Percentiles rank a stretch among this genome's conserved stretches.
These are phyloP conservation scores for Ecdyonurus torrentis DNA, from an alignment of 2,888 invertebrate species.

Conservation along the genomic window DNA sequence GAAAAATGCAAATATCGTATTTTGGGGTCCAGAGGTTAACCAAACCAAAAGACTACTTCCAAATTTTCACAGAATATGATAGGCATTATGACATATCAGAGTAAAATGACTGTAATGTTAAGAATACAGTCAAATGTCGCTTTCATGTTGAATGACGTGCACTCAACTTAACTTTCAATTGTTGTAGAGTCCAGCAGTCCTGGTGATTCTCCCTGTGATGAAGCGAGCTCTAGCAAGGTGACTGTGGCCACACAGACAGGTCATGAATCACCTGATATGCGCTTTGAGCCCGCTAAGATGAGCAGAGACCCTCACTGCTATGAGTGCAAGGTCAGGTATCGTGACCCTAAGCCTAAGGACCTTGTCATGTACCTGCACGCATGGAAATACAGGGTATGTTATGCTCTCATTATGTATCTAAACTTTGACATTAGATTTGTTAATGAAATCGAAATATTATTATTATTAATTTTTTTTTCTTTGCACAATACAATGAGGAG, in stretches of 20 bases:
- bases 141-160: too few species aligned
- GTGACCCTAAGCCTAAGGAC: constrained; percentile 81
- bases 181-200: neutral
- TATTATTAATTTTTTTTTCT: too few species aligned
- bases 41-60: too few species aligned
- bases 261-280: constrained; percentile 51
- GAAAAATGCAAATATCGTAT: too few species aligned
- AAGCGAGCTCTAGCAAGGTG: constrained; percentile 31
- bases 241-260: constrained; percentile 79
- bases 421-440: neutral
- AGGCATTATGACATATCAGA: too few species aligned
- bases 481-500: too few species aligned
- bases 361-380: constrained; percentile 94
- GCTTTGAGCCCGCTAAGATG: constrained; percentile 51
- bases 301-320: constrained; percentile 75
- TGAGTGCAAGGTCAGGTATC: constrained; percentile 81
- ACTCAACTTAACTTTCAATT: neutral
- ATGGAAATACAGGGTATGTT: constrained; percentile 69
- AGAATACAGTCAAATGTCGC: too few species aligned
- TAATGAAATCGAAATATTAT: too few species aligned
- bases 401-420: too few species aligned
- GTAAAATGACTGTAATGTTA: too few species aligned
- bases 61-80: too few species aligned
- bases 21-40: too few species aligned
- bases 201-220: neutral